Conservation (phyloP, 2,888 invertebrate species). For the Apodemia mormo region DNA sequence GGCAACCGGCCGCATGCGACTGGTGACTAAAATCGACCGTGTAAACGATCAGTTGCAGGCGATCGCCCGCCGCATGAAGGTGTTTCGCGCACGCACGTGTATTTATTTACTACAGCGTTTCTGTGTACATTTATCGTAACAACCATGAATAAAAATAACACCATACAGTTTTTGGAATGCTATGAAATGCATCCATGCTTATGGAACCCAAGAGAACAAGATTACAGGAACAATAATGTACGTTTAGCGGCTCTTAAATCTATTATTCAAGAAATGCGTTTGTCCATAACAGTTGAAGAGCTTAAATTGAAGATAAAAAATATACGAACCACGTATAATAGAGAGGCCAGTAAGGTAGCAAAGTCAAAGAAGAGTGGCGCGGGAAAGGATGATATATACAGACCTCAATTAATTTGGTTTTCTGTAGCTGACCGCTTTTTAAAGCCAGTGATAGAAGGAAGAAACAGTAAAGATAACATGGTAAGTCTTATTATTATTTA, state of each 20-base stretch:
- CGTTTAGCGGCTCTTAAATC: conserved; percentile 38
- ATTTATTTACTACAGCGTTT: conserved; percentile 25
- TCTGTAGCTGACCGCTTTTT: conserved; percentile 47
- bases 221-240: conserved; percentile 43
- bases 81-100: conserved; percentile 26
- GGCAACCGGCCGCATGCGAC: conserved; percentile 42
- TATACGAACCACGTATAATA: conserved; percentile 46
- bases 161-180: conserved; percentile 33
- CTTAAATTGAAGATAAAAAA: conserved; percentile 43
- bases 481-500: conserved; percentile 44
- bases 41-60: conserved; percentile 19
- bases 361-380: conserved; percentile 45
- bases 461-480: conserved; percentile 43
- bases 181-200: conserved; percentile 32
- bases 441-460: conserved; percentile 45
- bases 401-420: conserved; percentile 47
- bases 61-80: conserved; percentile 33
- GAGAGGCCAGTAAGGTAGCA: conserved; percentile 45
- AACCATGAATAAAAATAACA: conserved; percentile 27
- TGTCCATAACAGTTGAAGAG: conserved; percentile 43
- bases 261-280: conserved; percentile 39
- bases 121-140: conserved; percentile 35
- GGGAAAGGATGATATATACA: conserved; percentile 44
- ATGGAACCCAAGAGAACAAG: conserved; percentile 44
- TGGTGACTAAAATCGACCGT: conserved; percentile 21